A percentile compares a stretch with the other conserved stretches of the same genome.
phyloP scores from a whole-genome alignment of 2,113 vertebrate species.

The Ahaetulla prasina region DNA sequence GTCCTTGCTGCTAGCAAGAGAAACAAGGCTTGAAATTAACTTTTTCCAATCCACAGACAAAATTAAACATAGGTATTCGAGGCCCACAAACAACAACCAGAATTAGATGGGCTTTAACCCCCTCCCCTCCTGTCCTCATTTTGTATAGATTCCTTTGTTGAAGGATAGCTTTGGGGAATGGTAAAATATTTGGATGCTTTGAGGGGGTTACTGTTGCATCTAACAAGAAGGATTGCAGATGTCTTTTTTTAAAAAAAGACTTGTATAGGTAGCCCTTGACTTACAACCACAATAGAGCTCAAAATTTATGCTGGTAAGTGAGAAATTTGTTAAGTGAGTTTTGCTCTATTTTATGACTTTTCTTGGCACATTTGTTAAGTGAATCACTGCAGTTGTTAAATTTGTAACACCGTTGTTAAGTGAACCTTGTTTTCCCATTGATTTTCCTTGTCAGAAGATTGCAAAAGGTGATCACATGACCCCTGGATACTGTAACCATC shows the following conservation, averaged over 20 bases:
- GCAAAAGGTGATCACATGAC: too few relatives aligned
- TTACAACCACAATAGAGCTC: background rate
- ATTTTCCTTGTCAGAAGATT: too few relatives aligned
- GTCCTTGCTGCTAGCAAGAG: constrained; percentile 71
- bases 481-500: too few relatives aligned
- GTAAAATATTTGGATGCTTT: background rate
- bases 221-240: background rate
- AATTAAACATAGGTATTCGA: constrained; percentile 69
- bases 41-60: constrained; percentile 71
- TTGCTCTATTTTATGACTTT: background rate
- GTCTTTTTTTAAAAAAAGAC: background rate
- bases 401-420: background rate
- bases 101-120: constrained; percentile 57
- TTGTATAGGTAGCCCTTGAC: background rate
- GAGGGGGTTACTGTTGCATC: background rate
- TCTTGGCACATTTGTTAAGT: background rate
- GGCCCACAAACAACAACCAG: constrained; percentile 66
- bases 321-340: background rate
- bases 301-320: background rate
- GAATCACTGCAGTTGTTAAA: too few relatives aligned
- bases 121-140: too few relatives aligned
- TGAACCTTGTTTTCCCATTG: background rate
- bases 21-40: constrained; percentile 77
- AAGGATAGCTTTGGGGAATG: constrained; percentile 26
- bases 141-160: constrained; percentile 46